Percentiles rank a stretch among this genome's conserved stretches.
phyloP scores from a whole-genome alignment of 2,113 vertebrate genomes.

The Carettochelys insculpta region DNA sequence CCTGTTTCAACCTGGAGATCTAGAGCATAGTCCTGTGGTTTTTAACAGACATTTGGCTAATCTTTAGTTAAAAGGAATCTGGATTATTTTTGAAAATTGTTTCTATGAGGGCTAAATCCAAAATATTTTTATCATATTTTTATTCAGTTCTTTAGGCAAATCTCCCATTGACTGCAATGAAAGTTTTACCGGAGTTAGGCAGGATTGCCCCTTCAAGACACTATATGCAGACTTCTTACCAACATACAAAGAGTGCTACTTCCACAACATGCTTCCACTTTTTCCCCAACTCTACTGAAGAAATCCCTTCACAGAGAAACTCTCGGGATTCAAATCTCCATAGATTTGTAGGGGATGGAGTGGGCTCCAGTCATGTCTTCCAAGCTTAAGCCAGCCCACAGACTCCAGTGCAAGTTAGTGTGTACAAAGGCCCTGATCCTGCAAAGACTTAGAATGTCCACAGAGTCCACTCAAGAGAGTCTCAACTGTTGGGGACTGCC shows the following conservation, averaged over 20 bases:
- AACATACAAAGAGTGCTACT: neutral
- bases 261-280: neutral
- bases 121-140: neutral
- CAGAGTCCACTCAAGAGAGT: neutral
- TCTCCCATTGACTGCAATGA: neutral
- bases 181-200: neutral
- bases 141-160: neutral
- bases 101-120: neutral
- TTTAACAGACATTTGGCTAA: slow-evolving; percentile 39
- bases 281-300: neutral
- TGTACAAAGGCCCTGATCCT: neutral
- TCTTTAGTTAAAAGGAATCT: slow-evolving; percentile 17
- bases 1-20: slow-evolving; percentile 47
- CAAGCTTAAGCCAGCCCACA: neutral
- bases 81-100: neutral
- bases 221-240: neutral
- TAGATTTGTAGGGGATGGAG: neutral
- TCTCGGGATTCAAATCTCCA: neutral
- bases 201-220: neutral
- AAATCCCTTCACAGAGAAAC: neutral
- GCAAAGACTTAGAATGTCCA: neutral
- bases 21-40: slow-evolving; percentile 28
- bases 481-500: neutral
- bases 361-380: neutral
- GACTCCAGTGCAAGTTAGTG: rapidly evolving